Evolutionary conservation across 1,140 invertebrate genomes (phyloP).

Genomic region (Cydia splendana): DNA sequence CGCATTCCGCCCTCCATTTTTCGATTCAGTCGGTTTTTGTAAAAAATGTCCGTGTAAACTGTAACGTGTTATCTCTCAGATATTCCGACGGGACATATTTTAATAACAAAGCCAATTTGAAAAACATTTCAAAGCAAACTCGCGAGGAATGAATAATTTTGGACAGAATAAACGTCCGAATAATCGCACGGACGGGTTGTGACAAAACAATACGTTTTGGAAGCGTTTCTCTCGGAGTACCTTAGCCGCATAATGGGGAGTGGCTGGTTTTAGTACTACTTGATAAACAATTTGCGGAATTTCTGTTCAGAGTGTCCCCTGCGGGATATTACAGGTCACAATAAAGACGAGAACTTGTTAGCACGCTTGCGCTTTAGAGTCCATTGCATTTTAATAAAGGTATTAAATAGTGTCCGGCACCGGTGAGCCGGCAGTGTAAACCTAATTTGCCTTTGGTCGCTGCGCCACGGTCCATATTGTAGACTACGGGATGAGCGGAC

Average conservation of each 20-base stretch:
- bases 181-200: neutral
- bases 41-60: neutral
- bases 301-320: neutral
- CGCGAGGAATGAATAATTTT: slow-evolving; percentile 24
- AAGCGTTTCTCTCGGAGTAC: neutral
- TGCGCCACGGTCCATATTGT: neutral
- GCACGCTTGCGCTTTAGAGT: neutral
- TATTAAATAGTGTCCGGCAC: neutral
- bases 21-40: neutral
- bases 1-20: neutral
- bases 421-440: slow-evolving; percentile 9
- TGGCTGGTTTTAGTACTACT: slow-evolving; percentile 1
- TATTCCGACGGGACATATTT: slow-evolving; percentile 23
- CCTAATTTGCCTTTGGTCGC: slow-evolving; percentile 13
- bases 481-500: neutral
- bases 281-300: slow-evolving; percentile 26
- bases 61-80: slow-evolving; percentile 22
- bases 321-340: neutral
- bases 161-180: slow-evolving; percentile 11
- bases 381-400: neutral
- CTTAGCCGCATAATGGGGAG: slow-evolving; percentile 24
- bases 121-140: slow-evolving; percentile 28
- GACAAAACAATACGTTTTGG: slow-evolving; percentile 23
- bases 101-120: slow-evolving; percentile 32
- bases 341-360: neutral